phyloP scores from a whole-genome alignment of 2,113 vertebrate species.

The Calidris pygmaea region DNA sequence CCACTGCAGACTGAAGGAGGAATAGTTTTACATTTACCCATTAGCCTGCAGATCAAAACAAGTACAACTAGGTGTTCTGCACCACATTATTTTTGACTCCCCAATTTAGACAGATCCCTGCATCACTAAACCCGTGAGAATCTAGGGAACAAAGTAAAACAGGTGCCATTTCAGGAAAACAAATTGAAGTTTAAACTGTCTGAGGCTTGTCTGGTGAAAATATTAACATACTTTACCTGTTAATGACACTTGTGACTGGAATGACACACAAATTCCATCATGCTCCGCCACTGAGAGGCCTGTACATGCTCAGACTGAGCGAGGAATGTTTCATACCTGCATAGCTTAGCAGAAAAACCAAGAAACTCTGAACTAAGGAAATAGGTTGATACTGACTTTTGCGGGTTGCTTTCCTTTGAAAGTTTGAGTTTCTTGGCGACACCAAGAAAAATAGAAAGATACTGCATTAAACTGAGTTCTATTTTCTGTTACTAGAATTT shows the following conservation, averaged over 20 bases:
- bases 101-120: background rate
- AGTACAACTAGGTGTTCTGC: background rate
- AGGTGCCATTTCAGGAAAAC: background rate
- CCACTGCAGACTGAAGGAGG: background rate
- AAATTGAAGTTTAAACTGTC: background rate
- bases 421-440: background rate
- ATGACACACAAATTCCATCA: background rate
- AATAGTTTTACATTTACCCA: background rate
- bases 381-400: background rate
- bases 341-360: background rate
- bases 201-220: background rate
- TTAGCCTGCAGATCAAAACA: background rate
- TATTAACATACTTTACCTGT: background rate
- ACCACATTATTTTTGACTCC: background rate
- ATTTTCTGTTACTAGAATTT: background rate
- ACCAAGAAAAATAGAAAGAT: background rate
- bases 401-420: background rate
- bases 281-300: background rate
- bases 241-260: background rate
- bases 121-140: background rate
- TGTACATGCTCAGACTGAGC: background rate
- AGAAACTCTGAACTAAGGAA: background rate
- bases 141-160: background rate
- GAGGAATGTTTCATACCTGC: conserved; percentile 31
- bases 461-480: background rate